A percentile compares a stretch with the other conserved stretches of the same genome.
phyloP scores from a whole-genome alignment of 2,888 invertebrate species.

The Crepidodera aurea region DNA sequence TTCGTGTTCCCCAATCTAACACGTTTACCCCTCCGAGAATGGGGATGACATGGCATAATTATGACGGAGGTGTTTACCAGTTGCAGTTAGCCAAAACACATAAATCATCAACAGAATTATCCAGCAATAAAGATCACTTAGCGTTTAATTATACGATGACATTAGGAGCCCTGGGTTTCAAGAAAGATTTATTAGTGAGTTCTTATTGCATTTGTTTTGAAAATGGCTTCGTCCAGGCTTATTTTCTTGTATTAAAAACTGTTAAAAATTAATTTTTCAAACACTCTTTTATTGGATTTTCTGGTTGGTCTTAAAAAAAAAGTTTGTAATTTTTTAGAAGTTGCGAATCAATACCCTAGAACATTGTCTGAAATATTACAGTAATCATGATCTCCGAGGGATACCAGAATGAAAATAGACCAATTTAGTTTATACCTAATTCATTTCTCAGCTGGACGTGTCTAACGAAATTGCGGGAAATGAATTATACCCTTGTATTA shows the following conservation, averaged over 20 bases:
- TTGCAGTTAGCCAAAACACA: slow-evolving; percentile 12
- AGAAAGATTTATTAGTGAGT: background rate
- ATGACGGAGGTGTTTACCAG: slow-evolving; percentile 18
- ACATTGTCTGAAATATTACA: slow-evolving; percentile 21
- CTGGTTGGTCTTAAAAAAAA: too few species aligned
- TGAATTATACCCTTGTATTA: slow-evolving; percentile 23
- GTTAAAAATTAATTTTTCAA: too few species aligned
- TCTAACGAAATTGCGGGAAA: slow-evolving; percentile 17
- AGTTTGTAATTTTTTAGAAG: background rate
- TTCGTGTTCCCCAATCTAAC: slow-evolving; percentile 1
- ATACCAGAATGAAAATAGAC: slow-evolving; percentile 28
- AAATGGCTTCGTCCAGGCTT: too few species aligned
- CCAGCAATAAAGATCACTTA: slow-evolving; percentile 26
- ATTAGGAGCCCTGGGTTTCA: background rate
- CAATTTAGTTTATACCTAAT: slow-evolving; percentile 23
- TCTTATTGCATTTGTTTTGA: too few species aligned
- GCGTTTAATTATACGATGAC: slow-evolving; percentile 18
- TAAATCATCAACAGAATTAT: slow-evolving; percentile 19
- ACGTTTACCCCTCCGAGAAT: slow-evolving; percentile 5
- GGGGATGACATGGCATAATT: slow-evolving; percentile 14
- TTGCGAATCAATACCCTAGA: slow-evolving; percentile 8
- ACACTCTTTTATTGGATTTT: too few species aligned
- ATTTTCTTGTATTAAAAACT: too few species aligned
- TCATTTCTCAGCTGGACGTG: slow-evolving; percentile 29
- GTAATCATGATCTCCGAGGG: slow-evolving; percentile 29